Evolutionary conservation across 2,888 invertebrate species (phyloP).

Genomic region (Hesperia comma): DNA sequence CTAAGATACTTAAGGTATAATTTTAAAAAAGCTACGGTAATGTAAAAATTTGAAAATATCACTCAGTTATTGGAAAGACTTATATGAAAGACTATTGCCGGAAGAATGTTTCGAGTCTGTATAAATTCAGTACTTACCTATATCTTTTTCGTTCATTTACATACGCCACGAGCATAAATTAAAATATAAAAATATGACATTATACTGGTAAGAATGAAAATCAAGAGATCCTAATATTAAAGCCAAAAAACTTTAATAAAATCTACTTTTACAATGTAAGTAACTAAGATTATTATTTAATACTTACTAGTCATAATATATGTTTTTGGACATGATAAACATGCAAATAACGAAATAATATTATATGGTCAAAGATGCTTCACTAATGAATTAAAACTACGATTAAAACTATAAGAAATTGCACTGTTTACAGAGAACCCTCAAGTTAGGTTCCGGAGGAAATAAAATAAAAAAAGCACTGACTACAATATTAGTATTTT

Average conservation of each 20-base stretch:
- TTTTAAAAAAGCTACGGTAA: conserved; percentile 61
- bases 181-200: conserved; percentile 10
- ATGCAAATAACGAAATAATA: conserved; percentile 14
- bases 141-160: conserved; percentile 5
- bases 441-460: not conserved
- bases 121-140: conserved; percentile 13
- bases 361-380: too few species aligned
- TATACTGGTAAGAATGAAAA: conserved; percentile 17
- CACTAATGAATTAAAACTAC: not conserved
- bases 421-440: conserved; percentile 19
- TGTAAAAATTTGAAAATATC: conserved; percentile 70
- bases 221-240: conserved; percentile 45
- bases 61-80: conserved; percentile 73
- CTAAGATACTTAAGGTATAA: conserved; percentile 60
- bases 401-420: conserved; percentile 23
- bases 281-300: conserved; percentile 28
- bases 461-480: too few species aligned
- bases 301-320: conserved; percentile 31
- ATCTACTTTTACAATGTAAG: conserved; percentile 30
- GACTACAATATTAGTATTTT: too few species aligned
- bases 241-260: conserved; percentile 38
- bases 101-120: conserved; percentile 26
- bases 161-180: not conserved
- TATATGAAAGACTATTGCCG: conserved; percentile 42
- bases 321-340: conserved; percentile 35